Percentiles rank a stretch among this genome's conserved stretches.
These are phyloP conservation scores for Schlechtendalia chinensis DNA, from an alignment of 1,140 invertebrate species.

Conservation along the genomic window DNA sequence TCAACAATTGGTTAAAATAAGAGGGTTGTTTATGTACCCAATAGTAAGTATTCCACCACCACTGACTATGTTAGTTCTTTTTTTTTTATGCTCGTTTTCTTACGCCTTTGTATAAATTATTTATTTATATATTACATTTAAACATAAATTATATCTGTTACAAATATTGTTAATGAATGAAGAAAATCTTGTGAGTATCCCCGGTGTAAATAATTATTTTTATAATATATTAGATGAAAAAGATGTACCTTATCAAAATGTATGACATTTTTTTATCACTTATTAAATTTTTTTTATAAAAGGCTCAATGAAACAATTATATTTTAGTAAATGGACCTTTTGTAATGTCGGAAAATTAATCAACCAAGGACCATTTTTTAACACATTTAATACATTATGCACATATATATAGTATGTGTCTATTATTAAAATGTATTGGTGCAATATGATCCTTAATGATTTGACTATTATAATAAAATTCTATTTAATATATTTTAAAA, in stretches of 20 bases:
- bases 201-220: conserved; percentile 33
- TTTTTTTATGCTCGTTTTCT: conserved; percentile 35
- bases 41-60: conserved; percentile 5
- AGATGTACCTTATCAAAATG: conserved; percentile 3
- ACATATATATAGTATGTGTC: not conserved
- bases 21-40: not conserved
- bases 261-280: not conserved
- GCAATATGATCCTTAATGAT: conserved; percentile 19
- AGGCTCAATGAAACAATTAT: conserved; percentile 20
- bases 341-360: not conserved
- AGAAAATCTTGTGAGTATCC: not conserved
- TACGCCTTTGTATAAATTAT: conserved; percentile 30
- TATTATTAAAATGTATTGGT: not conserved
- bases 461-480: conserved; percentile 6
- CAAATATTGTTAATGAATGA: not conserved
- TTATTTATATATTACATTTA: conserved; percentile 20
- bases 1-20: not conserved
- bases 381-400: not conserved
- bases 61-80: not conserved
- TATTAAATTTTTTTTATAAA: conserved; percentile 5
- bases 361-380: conserved; percentile 7
- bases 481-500: not conserved
- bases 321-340: conserved; percentile 32
- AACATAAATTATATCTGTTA: conserved; percentile 10
- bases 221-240: conserved; percentile 27